Evolutionary conservation across 2,113 vertebrate species (phyloP).

Genomic region (Caloenas nicobarica): DNA sequence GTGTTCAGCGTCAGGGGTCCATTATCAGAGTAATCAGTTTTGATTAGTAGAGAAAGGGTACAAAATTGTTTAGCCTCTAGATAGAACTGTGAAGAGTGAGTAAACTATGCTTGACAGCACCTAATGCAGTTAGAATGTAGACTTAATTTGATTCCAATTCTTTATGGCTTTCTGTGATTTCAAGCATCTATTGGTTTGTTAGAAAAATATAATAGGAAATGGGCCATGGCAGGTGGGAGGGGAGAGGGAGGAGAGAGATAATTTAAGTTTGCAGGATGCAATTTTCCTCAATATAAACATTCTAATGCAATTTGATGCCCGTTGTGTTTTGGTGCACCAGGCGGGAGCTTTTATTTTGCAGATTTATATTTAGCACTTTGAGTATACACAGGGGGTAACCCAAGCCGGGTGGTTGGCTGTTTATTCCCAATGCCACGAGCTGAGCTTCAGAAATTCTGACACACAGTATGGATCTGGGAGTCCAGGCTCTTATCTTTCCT

Average conservation of each 20-base stretch:
- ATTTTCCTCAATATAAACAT: constrained; percentile 92
- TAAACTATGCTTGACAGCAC: constrained; percentile 78
- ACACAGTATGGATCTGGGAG: background rate
- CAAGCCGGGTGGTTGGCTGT: background rate
- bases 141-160: constrained; percentile 89
- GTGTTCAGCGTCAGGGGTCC: constrained; percentile 68
- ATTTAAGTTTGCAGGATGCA: constrained; percentile 93
- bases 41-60: constrained; percentile 78
- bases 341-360: constrained; percentile 80
- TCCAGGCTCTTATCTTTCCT: background rate
- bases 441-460: background rate
- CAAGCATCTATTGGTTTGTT: constrained; percentile 87
- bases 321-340: constrained; percentile 77
- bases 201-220: constrained; percentile 88
- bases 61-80: constrained; percentile 77
- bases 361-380: constrained; percentile 75
- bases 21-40: constrained; percentile 77
- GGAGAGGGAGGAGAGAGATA: constrained; percentile 81
- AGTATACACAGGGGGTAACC: background rate
- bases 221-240: constrained; percentile 74
- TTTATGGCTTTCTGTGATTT: constrained; percentile 77
- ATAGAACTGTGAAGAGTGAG: constrained; percentile 78
- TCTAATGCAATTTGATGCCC: constrained; percentile 91
- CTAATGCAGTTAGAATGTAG: constrained; percentile 85
- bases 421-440: background rate